Percentiles rank a stretch among this genome's conserved stretches.
Conservation (phyloP, 2,113 vertebrate species). For the Malaclemys terrapin region DNA sequence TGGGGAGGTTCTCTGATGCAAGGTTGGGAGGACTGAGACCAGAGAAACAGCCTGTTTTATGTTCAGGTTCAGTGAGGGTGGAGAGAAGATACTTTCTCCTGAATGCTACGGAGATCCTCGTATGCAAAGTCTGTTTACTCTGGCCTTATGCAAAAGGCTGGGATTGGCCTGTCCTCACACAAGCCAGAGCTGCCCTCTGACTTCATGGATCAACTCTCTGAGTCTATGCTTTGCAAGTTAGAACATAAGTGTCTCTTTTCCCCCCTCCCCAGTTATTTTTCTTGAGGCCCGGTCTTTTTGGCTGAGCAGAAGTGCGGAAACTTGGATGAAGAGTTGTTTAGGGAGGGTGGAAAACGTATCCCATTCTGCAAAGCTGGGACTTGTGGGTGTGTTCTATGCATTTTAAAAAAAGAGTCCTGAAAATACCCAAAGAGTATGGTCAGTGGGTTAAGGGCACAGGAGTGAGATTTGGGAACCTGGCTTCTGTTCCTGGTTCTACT, state of each 20-base stretch:
- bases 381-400: not conserved
- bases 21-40: too few species aligned
- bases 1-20: not conserved
- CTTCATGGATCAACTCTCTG: not conserved
- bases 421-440: accelerated
- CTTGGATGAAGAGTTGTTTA: not conserved
- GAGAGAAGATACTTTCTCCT: not conserved
- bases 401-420: not conserved
- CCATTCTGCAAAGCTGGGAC: accelerated
- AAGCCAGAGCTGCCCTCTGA: not conserved
- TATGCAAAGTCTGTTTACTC: accelerated
- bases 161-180: accelerated
- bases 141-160: accelerated
- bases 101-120: accelerated
- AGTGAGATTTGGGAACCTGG: not conserved
- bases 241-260: accelerated
- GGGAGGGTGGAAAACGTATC: not conserved
- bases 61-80: not conserved
- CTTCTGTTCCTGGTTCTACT: not conserved
- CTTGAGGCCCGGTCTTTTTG: accelerated
- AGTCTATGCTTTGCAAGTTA: not conserved
- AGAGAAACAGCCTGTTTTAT: not conserved
- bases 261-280: accelerated
- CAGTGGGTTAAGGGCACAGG: accelerated
- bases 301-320: not conserved